phyloP scores from a whole-genome alignment of 2,888 invertebrate species.

The Margaritifera margaritifera region DNA sequence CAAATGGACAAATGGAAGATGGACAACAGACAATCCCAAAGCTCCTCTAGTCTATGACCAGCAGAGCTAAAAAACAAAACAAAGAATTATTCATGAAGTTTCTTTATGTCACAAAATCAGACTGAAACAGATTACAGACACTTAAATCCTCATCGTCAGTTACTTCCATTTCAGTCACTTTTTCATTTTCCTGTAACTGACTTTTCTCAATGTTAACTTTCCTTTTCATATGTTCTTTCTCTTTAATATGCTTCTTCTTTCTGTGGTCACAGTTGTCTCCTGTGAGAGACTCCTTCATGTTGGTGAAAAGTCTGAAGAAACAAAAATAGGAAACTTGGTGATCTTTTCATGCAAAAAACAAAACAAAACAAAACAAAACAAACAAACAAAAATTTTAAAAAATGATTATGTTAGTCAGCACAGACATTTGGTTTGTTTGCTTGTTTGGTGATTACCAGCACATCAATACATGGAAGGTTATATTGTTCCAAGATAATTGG shows the following conservation, averaged over 20 bases:
- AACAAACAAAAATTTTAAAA: too few relatives aligned
- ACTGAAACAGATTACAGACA: conserved; percentile 10
- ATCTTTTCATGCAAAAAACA: not conserved
- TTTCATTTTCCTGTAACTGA: not conserved
- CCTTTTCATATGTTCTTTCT: too few relatives aligned
- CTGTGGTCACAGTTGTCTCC: too few relatives aligned
- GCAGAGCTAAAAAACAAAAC: not conserved
- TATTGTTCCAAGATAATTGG: not conserved
- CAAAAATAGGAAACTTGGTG: too few relatives aligned
- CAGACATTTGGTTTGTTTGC: not conserved
- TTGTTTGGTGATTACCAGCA: not conserved
- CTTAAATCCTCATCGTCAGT: conserved; percentile 5
- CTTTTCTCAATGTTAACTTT: too few relatives aligned
- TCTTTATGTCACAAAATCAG: conserved; percentile 2
- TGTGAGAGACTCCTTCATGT: conserved; percentile 13
- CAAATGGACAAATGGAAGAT: too few relatives aligned
- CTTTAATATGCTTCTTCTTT: too few relatives aligned
- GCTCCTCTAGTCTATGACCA: too few relatives aligned
- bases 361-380: conserved; percentile 2
- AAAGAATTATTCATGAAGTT: not conserved
- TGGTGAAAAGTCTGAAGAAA: conserved; percentile 18
- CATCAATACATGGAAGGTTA: not conserved
- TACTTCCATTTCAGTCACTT: conserved; percentile 1
- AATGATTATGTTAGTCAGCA: not conserved
- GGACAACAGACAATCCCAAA: too few relatives aligned